These are phyloP conservation scores for Rutilus rutilus DNA, from an alignment of 2,113 vertebrate species.

Conservation along the genomic window DNA sequence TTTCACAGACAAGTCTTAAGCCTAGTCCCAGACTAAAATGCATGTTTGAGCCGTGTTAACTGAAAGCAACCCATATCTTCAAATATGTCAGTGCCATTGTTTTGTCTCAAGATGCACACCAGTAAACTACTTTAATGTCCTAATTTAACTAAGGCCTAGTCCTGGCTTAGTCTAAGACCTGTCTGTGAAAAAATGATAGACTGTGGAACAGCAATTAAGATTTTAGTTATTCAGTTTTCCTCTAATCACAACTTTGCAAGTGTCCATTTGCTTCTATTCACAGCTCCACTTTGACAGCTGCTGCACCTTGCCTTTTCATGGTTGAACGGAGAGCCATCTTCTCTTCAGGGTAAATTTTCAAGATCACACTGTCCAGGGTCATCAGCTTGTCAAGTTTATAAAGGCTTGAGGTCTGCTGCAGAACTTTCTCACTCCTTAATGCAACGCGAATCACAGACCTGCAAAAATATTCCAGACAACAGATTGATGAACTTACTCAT, in stretches of 20 bases:
- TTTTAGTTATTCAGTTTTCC: background rate
- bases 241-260: background rate
- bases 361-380: slow-evolving; percentile 2
- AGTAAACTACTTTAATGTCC: no score
- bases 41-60: no score
- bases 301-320: background rate
- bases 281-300: slow-evolving; percentile 15
- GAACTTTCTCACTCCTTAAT: background rate
- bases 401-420: background rate
- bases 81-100: no score
- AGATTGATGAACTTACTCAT: background rate
- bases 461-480: background rate
- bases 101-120: no score
- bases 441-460: background rate
- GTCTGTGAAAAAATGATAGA: background rate
- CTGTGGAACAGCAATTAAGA: background rate
- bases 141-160: no score
- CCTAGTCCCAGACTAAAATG: no score
- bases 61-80: no score
- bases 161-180: no score
- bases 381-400: slow-evolving; percentile 9
- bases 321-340: background rate
- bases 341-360: slow-evolving; percentile 5
- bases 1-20: no score
- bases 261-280: background rate